Conservation (phyloP, 2,797 vertebrate genomes). For the Rallus crepitans region DNA sequence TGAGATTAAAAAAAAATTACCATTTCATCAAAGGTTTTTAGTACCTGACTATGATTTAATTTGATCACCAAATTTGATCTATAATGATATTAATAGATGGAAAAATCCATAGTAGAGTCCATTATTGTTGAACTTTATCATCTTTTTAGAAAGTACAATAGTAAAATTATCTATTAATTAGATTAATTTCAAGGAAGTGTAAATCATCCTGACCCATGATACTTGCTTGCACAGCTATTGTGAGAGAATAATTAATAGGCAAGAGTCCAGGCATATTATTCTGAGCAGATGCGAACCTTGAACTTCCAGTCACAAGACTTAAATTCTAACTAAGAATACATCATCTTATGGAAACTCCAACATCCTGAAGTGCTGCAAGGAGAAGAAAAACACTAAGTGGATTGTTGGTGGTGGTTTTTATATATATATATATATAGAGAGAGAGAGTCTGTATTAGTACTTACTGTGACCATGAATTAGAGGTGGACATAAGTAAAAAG, state of each 20-base stretch:
- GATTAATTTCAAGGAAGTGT: slow-evolving; percentile 64
- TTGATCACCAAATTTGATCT: slow-evolving; percentile 52
- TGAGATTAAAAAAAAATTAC: slow-evolving; percentile 35
- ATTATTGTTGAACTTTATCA: slow-evolving; percentile 63
- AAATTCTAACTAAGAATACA: slow-evolving; percentile 38
- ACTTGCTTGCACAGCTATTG: slow-evolving; percentile 57
- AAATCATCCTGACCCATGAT: slow-evolving; percentile 62
- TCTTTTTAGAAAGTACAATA: slow-evolving; percentile 53
- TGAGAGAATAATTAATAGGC: slow-evolving; percentile 60
- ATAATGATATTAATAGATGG: slow-evolving; percentile 61
- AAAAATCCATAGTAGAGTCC: slow-evolving; percentile 69
- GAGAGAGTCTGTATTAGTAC: background rate
- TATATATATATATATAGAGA: too few relatives aligned
- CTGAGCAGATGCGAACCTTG: slow-evolving; percentile 26
- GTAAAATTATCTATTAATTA: slow-evolving; percentile 71
- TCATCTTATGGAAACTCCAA: background rate
- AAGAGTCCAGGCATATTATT: slow-evolving; percentile 42
- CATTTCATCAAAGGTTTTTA: slow-evolving; percentile 56
- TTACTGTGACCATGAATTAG: background rate
- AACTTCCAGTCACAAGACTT: slow-evolving; percentile 47
- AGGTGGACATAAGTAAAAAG: background rate
- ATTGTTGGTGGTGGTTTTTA: background rate
- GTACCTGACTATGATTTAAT: slow-evolving; percentile 56
- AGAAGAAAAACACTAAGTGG: background rate
- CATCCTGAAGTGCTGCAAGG: background rate